These are phyloP conservation scores for Capitella teleta DNA, from an alignment of 1,140 invertebrate genomes.

Conservation along the genomic window DNA sequence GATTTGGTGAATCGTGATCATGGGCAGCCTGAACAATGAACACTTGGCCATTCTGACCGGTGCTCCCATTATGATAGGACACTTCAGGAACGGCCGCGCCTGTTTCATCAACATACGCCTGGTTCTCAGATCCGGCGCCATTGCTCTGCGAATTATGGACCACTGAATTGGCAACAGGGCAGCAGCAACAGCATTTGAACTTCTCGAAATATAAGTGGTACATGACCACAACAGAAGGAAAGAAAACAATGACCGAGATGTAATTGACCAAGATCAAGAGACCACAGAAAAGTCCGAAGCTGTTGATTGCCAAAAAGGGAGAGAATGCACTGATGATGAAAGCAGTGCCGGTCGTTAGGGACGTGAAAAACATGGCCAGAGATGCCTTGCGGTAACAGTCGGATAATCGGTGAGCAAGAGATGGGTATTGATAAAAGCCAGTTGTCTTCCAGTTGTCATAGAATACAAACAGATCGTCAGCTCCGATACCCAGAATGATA, in stretches of 20 bases:
- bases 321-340: slow-evolving; percentile 25
- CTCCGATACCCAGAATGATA: slow-evolving; percentile 15
- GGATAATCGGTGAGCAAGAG: slow-evolving; percentile 23
- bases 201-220: slow-evolving; percentile 18
- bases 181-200: slow-evolving; percentile 11
- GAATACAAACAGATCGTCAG: slow-evolving; percentile 17
- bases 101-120: no score
- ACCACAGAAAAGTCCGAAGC: slow-evolving; percentile 30
- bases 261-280: slow-evolving; percentile 27
- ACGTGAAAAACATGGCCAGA: slow-evolving; percentile 4
- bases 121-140: background rate
- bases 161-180: background rate
- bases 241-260: slow-evolving; percentile 28
- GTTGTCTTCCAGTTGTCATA: slow-evolving; percentile 13
- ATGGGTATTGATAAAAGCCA: slow-evolving; percentile 12
- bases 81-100: no score
- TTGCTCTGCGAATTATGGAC: background rate
- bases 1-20: no score
- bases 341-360: slow-evolving; percentile 15
- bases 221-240: slow-evolving; percentile 27
- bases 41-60: no score
- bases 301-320: slow-evolving; percentile 21
- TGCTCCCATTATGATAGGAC: no score
- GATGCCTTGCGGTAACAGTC: slow-evolving; percentile 19
- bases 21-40: no score